Evolutionary conservation across 2,113 vertebrate genomes (phyloP), one percentile per base, ranked within the genome.

Genomic region (Malurus melanocephalus): DNA sequence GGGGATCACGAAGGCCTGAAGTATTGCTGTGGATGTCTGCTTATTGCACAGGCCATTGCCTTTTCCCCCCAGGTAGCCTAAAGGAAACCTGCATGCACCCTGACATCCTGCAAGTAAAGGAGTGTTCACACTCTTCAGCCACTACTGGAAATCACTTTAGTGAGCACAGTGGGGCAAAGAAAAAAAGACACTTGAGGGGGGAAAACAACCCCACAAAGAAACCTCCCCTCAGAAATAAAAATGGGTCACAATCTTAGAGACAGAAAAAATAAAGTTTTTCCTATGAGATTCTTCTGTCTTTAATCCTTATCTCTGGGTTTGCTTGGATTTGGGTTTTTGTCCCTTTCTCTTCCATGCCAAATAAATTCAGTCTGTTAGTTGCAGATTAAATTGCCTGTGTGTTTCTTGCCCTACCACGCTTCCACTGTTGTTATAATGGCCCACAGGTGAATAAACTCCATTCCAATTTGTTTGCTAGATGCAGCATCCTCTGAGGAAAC

Each of bases 31-130:
- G 43, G 49, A 88, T 65, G 38, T 61, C 82, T 89, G 56, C 60
- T 77, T 88, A 86, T 69, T 94, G 87, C 57, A 91, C 64, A 88
- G 74, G 76, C 57, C 60, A 80, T 67, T 95, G 82, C 71, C 33
- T 94, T 87, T 93, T 91, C 67, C 94, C 83, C 88, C 71, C 53
- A 77, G 87, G 61, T 80, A 94, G 87, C 88, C 88, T 74, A 80
- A 64, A 94, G 85, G 85, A 74, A 96, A 86, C 45, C 33, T 74
- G 11, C 16, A 65, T 40, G 46, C 28, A 88, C 67, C 62, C 88
- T 52, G 33, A 79, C n/a, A 6, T 78, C 30, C 56, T 89, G 65
- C 24, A 86, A 72, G 89, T 94, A 85, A 91, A 80, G 35, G n/a
- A 87, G 33, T 45, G 27, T 33, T 74, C 43, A 32, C 2, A 6